Evolutionary conservation across 1,140 invertebrate species (phyloP), one percentile per base, ranked within the genome.

Genomic region (Heliconius hermathena): DNA sequence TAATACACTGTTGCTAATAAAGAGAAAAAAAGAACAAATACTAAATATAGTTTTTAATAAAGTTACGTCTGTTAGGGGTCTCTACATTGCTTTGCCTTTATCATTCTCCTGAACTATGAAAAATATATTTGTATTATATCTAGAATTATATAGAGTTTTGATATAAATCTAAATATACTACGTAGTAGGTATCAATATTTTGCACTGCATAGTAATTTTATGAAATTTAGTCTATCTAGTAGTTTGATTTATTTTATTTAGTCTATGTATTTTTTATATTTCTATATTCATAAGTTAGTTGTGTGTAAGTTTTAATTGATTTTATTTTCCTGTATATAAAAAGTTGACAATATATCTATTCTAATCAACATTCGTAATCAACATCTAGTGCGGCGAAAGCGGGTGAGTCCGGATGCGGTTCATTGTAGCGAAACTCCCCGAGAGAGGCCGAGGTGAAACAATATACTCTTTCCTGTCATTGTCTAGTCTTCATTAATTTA

Each of bases 371-470:
- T 80, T 77, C 75, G 76, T 82, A 81, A 77, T 75, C 73, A 60
- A 49, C 79, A 66, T 80, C 78, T 80, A 76, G 20, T 66, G 60
- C 60, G 26, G 60, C 60, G 60, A 66, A 66, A 66, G 76, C 80
- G 84, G 89, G 87, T 82, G 89, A 88, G 88, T 87, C 93, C 90
- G 93, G 91, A 94, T 89, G 90, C 89, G 83, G 84, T 83, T 91
- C 93, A 94, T 93, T 93, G 91, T 94, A 94, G 91, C 92, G 91
- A 94, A 94, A 93, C 92, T 92, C 91, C 92, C 91, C 88, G 87
- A 71, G 75, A 76, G 46, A 83, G 82, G 82, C 87, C 85, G 84
- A 89, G 82, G 85, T 87, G 84, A 91, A 91, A 93, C 91, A 94
- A 93, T 92, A 88, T 86, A 89, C 88, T 88, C 89, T 89, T 91